Evolutionary conservation across 2,797 vertebrate species (phyloP), one percentile per base, ranked within the genome.

Genomic region (Sebastes iracundus): DNA sequence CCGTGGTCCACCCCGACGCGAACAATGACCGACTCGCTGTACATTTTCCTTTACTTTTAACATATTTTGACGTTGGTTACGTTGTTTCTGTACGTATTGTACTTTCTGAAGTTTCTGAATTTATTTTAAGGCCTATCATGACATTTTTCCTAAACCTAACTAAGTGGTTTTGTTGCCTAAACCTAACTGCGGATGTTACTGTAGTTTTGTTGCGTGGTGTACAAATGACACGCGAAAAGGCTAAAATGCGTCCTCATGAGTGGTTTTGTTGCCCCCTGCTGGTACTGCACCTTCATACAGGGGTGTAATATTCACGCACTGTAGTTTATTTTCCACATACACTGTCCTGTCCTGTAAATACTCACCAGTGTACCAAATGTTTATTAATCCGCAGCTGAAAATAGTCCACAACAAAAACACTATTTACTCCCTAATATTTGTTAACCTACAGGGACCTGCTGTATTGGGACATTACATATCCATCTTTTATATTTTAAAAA

Each of bases 371-470:
- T 4, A 7, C 6, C n/a, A 52, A 56, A 65, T 38, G 10, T 62
- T 27, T 55, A 46, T 65, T 74, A 70, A 77, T 80, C 62, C 2
- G 4, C 30, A 53, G n/a, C 46, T 72, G 28, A 55, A 63, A 25
- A 77, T 14, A 62, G 18, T 42, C 13, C n/a, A 1, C 1, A 35
- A 52, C 6, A 72, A 67, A 42, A 72, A 12, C 3, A 16, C 2
- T 10, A n/a, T 32, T 46, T 12, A 18, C 8, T 32, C 2, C 5
- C 28, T 11, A 4, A 52, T 10, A 16, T 27, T 27, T 42, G 11
- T 60, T 32, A 25, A 20, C 18, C n/a, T 25, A 28, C 38, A 60
- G 4, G 8, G 38, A 1, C 10, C 35, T 12, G 53, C 9, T 23
- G 27, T 70, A 13, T 27, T 1, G 13, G 22, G 11, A 68, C 27